These are phyloP conservation scores for Hemibagrus wyckioides DNA, from an alignment of 2,113 vertebrate species.

Conservation along the genomic window DNA sequence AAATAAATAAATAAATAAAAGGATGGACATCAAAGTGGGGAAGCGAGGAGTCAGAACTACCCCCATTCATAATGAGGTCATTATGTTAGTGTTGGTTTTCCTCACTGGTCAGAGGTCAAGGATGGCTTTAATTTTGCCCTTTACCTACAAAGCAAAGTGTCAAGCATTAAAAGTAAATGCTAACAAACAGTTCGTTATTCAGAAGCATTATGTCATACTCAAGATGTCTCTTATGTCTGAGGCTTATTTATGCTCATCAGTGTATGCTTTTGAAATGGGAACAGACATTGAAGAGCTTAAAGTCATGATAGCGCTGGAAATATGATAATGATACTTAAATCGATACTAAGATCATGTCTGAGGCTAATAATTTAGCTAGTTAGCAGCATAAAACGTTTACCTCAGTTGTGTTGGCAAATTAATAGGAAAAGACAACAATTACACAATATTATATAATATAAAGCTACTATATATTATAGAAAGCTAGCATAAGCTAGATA, in stretches of 20 bases:
- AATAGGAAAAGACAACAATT: not conserved
- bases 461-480: not conserved
- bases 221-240: not conserved
- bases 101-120: slow-evolving; percentile 34
- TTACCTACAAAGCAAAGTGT: slow-evolving; percentile 20
- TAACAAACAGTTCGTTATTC: not conserved
- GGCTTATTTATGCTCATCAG: not conserved
- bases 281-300: not conserved
- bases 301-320: not conserved
- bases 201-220: not conserved
- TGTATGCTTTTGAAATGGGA: not conserved
- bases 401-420: not conserved
- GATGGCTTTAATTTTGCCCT: slow-evolving; percentile 40
- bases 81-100: slow-evolving; percentile 31
- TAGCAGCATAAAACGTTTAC: not conserved
- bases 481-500: not conserved
- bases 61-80: slow-evolving; percentile 32
- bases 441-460: not conserved
- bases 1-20: not conserved
- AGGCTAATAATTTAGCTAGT: not conserved
- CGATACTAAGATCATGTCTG: not conserved
- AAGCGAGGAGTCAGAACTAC: not conserved
- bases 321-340: no score
- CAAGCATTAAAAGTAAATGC: not conserved
- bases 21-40: slow-evolving; percentile 30